A percentile compares a stretch with the other conserved stretches of the same genome.
Evolutionary conservation across 2,113 vertebrate species (phyloP).

Genomic region (Azemiops feae): DNA sequence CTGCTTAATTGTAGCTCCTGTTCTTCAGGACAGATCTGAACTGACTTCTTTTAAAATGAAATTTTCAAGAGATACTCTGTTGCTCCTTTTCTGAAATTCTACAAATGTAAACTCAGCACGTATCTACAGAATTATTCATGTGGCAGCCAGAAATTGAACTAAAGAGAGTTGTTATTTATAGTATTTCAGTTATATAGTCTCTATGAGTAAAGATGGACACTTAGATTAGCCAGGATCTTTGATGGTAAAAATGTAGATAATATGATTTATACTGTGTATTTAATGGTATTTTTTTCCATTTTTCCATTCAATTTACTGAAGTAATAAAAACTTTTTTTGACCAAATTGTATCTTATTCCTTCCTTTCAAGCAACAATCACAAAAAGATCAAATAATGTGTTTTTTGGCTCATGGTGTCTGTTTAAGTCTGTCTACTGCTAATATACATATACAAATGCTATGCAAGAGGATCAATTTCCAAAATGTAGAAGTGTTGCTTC

Average conservation of each 20-base stretch:
- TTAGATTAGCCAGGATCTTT: neutral
- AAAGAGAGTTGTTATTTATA: neutral
- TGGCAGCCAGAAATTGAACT: neutral
- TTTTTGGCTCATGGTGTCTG: neutral
- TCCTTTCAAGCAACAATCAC: neutral
- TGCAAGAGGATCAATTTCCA: neutral
- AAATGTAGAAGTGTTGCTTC: neutral
- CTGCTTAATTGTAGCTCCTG: neutral
- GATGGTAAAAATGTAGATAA: neutral
- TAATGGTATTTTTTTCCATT: neutral
- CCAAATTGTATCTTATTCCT: neutral
- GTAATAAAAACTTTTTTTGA: neutral
- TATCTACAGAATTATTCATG: neutral
- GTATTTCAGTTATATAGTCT: neutral
- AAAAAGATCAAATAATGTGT: neutral
- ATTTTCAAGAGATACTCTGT: neutral
- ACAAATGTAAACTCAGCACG: neutral
- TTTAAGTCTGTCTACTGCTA: neutral
- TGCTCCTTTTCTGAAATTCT: neutral
- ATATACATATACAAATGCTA: neutral
- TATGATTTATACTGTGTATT: neutral
- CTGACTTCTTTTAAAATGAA: neutral
- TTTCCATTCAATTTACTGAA: neutral
- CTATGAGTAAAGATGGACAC: neutral
- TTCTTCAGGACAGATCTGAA: neutral